Conservation (phyloP, 2,888 invertebrate genomes). For the Pediacus dermestoides region DNA sequence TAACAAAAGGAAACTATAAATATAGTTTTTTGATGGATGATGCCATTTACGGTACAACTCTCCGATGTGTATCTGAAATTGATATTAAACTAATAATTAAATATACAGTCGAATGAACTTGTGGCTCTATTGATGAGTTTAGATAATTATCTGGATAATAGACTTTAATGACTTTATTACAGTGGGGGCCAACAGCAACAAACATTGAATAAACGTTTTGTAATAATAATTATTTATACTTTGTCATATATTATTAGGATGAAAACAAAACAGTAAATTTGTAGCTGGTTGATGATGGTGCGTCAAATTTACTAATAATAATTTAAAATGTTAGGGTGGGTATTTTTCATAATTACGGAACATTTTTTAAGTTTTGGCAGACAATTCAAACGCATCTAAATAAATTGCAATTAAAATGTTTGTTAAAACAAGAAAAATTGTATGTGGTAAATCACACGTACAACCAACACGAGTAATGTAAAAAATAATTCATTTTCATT, state of each 20-base stretch:
- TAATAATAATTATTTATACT: too few relatives aligned
- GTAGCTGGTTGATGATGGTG: too few relatives aligned
- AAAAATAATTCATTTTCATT: conserved; percentile 13
- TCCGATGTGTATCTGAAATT: conserved; percentile 20
- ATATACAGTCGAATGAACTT: conserved; percentile 21
- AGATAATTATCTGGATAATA: conserved; percentile 25
- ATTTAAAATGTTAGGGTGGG: too few relatives aligned
- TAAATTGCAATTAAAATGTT: conserved; percentile 1
- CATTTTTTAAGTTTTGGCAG: too few relatives aligned
- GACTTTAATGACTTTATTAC: conserved; percentile 25
- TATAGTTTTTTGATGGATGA: conserved; percentile 5
- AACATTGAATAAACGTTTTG: too few relatives aligned
- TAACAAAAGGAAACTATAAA: conserved; percentile 6
- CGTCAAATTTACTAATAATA: too few relatives aligned
- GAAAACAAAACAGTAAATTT: too few relatives aligned
- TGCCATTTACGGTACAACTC: conserved; percentile 1
- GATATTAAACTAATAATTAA: conserved; percentile 24
- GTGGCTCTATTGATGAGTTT: conserved; percentile 18
- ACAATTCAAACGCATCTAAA: too few relatives aligned
- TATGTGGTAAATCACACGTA: neutral
- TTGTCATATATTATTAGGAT: too few relatives aligned
- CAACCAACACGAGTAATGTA: too few relatives aligned
- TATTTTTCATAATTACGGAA: too few relatives aligned
- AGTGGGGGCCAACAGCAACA: too few relatives aligned
- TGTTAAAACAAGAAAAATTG: neutral